Percentiles rank a stretch among this genome's conserved stretches.
Evolutionary conservation across 2,113 vertebrate species (phyloP).

Genomic region (Pachycephala philippinensis): DNA sequence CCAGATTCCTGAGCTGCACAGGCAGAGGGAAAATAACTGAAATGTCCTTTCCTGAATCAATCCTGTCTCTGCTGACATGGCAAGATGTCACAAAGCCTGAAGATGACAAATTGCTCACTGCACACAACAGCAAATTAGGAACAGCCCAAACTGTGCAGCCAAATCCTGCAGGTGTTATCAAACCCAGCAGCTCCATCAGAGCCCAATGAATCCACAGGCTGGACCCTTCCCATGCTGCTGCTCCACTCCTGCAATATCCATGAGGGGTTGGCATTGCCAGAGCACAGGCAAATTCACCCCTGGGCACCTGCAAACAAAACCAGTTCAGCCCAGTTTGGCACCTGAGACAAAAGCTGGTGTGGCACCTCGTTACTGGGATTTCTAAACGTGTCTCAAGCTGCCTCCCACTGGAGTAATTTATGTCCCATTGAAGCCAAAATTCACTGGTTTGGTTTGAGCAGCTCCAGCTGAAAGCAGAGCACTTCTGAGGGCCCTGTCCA

Average conservation of each 20-base stretch:
- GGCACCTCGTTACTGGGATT: background rate
- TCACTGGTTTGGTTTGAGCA: background rate
- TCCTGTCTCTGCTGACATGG: constrained; percentile 7
- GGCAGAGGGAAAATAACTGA: constrained; percentile 14
- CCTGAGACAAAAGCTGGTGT: background rate
- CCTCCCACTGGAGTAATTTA: background rate
- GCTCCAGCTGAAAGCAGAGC: background rate
- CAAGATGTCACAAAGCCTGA: background rate
- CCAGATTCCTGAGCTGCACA: background rate
- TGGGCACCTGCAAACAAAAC: accelerated
- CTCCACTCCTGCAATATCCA: background rate
- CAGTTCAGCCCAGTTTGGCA: background rate
- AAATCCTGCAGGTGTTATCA: background rate
- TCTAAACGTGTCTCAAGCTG: background rate
- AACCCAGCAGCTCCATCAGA: background rate
- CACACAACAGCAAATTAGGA: background rate
- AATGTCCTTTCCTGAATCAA: constrained; percentile 27
- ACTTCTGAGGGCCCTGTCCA: background rate
- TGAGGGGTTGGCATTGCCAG: background rate
- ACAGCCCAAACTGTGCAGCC: background rate
- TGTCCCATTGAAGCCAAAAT: background rate
- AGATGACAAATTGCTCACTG: background rate
- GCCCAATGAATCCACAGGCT: background rate
- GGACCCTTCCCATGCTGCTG: background rate
- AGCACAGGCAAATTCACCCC: background rate